These are phyloP conservation scores for Hylomyscus alleni DNA, from an alignment of 2,797 vertebrate species.

Conservation along the genomic window DNA sequence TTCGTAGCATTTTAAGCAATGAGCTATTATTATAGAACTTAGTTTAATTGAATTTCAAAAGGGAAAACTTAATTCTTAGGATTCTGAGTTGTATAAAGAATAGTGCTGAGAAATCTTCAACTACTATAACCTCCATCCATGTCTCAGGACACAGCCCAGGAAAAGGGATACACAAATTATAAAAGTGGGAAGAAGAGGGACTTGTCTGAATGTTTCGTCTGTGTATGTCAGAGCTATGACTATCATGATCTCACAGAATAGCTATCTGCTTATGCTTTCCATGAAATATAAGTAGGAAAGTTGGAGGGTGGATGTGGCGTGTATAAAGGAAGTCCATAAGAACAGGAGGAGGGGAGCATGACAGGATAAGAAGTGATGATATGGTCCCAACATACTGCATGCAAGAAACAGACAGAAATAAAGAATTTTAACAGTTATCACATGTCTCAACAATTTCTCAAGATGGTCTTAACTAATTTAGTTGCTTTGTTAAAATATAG, in stretches of 20 bases:
- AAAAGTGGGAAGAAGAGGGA: background rate
- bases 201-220: background rate
- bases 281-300: background rate
- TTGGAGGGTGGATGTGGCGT: background rate
- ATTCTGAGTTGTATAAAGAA: background rate
- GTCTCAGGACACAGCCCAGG: background rate
- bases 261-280: background rate
- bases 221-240: background rate
- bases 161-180: background rate
- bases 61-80: background rate
- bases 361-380: background rate
- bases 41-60: background rate
- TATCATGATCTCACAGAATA: background rate
- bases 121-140: background rate
- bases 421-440: background rate
- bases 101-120: background rate
- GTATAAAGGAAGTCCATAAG: background rate
- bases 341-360: rapidly evolving
- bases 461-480: background rate
- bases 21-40: background rate
- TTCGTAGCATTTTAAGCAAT: background rate
- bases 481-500: background rate
- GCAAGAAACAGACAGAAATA: background rate
- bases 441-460: background rate
- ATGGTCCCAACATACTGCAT: background rate